Percentiles rank a stretch among this genome's conserved stretches.
phyloP scores from a whole-genome alignment of 2,888 invertebrate genomes.

The Coleophora flavipennella region DNA sequence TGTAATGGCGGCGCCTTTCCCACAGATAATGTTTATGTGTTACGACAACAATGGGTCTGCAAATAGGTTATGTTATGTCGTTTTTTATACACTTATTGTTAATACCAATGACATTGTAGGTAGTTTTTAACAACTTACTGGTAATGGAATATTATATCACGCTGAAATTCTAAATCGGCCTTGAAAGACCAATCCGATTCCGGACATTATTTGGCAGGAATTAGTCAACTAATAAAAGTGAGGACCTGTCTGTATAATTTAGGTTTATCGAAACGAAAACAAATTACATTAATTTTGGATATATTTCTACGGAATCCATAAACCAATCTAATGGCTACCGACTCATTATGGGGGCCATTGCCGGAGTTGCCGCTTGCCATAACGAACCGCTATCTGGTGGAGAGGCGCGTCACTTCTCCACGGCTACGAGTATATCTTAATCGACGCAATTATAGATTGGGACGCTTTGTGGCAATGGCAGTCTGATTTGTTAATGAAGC shows the following conservation, averaged over 20 bases:
- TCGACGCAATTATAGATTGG: conserved; percentile 41
- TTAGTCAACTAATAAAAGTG: too few species aligned
- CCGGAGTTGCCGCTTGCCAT: conserved; percentile 8
- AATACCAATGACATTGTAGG: conserved; percentile 1
- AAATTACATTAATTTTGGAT: too few species aligned
- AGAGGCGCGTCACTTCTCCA: conserved; percentile 25
- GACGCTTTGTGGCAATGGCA: conserved; percentile 13
- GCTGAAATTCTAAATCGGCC: background rate
- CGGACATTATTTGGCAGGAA: too few species aligned
- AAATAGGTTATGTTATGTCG: conserved; percentile 10
- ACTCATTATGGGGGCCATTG: conserved; percentile 8
- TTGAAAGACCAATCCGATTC: too few species aligned
- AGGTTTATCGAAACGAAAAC: too few species aligned
- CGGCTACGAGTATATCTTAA: conserved; percentile 35
- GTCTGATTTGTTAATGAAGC: background rate
- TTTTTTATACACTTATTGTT: conserved; percentile 13
- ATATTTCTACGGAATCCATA: too few species aligned
- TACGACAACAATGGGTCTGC: conserved; percentile 16
- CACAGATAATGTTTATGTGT: conserved; percentile 13
- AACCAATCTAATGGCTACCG: conserved; percentile 20
- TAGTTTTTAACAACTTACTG: too few species aligned
- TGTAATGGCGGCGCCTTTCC: conserved; percentile 20
- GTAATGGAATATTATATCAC: background rate
- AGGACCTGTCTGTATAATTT: too few species aligned
- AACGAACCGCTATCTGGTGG: conserved; percentile 11